A percentile compares a stretch with the other conserved stretches of the same genome.
Conservation (phyloP, 2,888 invertebrate species). For the Limnephilus rhombicus region DNA sequence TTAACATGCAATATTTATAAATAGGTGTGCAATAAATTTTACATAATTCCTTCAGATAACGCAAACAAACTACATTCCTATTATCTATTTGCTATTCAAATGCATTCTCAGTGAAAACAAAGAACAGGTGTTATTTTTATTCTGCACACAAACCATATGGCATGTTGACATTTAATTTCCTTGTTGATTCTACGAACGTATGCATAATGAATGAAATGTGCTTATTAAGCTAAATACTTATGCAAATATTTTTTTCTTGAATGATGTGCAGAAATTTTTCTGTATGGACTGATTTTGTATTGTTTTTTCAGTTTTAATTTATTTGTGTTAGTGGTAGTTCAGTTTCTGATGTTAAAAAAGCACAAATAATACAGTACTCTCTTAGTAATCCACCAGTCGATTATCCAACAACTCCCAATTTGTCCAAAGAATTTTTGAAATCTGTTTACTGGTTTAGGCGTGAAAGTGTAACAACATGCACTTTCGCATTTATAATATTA, state of each 20-base stretch:
- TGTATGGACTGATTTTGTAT: background rate
- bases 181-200: background rate
- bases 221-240: conserved; percentile 7
- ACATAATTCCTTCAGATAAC: background rate
- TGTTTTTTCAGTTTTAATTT: background rate
- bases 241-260: background rate
- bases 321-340: background rate
- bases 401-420: no score
- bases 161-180: background rate
- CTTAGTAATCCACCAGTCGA: no score
- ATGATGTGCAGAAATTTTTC: background rate
- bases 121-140: background rate
- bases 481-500: no score
- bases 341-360: background rate
- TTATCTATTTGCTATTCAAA: background rate
- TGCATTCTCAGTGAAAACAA: background rate
- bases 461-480: no score
- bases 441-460: no score
- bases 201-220: background rate
- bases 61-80: background rate
- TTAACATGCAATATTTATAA: background rate
- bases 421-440: no score
- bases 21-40: background rate
- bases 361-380: no score
- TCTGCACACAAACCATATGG: background rate